Evolutionary conservation across 2,888 invertebrate genomes (phyloP), one percentile per base, ranked within the genome.

Genomic region (Oligia latruncula): DNA sequence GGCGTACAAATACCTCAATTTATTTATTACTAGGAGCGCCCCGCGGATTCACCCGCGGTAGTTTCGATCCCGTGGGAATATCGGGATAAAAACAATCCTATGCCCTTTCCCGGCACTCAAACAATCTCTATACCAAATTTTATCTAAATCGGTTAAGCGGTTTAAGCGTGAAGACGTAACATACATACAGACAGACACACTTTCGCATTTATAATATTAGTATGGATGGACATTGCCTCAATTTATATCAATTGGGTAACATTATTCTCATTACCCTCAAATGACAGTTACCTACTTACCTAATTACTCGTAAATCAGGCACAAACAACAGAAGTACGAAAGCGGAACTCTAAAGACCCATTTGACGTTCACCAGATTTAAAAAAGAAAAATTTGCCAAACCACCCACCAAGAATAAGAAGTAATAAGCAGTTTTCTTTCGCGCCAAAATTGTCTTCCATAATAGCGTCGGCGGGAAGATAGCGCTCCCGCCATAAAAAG

Each of bases 341-440:
- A 81, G 46, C 83, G 79, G 89, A 87, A 87, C 82, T 80, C 65
- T 67, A 83, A 85, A 80, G 74, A 81, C 78, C 74, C 80, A 86
- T 71, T 89, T 78, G 83, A 85, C 83, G 76, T 71, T 83, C 74
- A 74, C 74, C 77, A 86, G 80, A 85, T 83, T 77, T 20, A 71
- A 85, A 89, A 89, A 88, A 85, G 82, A 83, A 89, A 90, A 89
- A 90, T 93, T 94, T 93, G 92, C 94, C 93, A 92, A 92, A 92
- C 89, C 92, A 93, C 92, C 92, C 92, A 75, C 92, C 94, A 94
- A 95, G 96, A 96, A 96, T 96, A 95, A 95, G 95, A 95, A 95
- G 96, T 96, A 96, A 96, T 97, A 96, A 97, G 96, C 96, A 96
- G 96, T 96, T 96, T 96, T 96, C 96, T 96, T 97, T 96, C 95